These are phyloP conservation scores for Neodon shergylaensis DNA, from an alignment of 2,113 vertebrate genomes.

Conservation along the genomic window DNA sequence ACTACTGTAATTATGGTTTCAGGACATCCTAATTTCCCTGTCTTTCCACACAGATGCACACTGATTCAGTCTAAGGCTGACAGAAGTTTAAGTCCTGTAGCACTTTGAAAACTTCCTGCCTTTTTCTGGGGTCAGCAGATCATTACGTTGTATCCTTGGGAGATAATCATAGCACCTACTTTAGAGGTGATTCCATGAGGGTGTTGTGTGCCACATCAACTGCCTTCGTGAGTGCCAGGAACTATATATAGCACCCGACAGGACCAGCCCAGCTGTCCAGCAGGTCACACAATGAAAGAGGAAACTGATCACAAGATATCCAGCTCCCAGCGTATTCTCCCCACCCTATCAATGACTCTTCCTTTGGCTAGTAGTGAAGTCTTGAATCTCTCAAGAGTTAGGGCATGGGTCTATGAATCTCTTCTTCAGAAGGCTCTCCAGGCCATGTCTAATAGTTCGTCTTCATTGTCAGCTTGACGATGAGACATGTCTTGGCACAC, in stretches of 20 bases:
- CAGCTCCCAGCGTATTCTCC: neutral
- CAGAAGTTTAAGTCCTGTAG: neutral
- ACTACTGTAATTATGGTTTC: neutral
- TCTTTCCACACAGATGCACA: neutral
- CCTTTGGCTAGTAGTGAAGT: neutral
- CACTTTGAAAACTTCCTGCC: neutral
- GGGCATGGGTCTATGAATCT: neutral
- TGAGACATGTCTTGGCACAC: neutral
- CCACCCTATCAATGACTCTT: neutral
- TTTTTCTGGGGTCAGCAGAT: neutral
- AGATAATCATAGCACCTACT: neutral
- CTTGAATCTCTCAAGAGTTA: neutral
- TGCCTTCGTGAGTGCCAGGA: neutral
- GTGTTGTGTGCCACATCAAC: neutral
- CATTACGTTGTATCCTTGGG: too few relatives aligned
- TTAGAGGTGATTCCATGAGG: neutral
- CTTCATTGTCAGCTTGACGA: neutral
- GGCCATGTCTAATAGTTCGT: neutral
- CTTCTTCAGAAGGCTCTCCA: neutral
- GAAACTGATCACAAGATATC: neutral
- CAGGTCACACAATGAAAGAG: neutral
- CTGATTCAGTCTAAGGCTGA: neutral
- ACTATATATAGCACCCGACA: fast-evolving
- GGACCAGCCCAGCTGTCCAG: neutral
- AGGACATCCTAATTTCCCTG: neutral